Percentiles rank a stretch among this genome's conserved stretches.
Evolutionary conservation across 2,888 invertebrate species (phyloP).

Genomic region (Psylliodes chrysocephalus): DNA sequence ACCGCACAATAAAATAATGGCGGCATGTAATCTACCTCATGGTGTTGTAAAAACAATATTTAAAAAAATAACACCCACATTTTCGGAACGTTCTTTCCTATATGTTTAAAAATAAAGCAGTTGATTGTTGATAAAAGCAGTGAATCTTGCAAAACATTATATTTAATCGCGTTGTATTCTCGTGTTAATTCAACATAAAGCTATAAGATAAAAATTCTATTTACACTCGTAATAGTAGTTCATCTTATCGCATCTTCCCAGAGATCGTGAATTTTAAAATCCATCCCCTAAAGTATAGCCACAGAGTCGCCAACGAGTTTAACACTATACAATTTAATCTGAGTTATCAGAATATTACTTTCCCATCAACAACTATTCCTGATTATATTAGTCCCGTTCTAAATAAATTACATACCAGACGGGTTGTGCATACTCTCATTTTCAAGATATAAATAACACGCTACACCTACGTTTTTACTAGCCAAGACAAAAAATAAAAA

Average conservation of each 20-base stretch:
- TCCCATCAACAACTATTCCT: slow-evolving; percentile 18
- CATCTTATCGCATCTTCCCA: background rate
- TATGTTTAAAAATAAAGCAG: too few species aligned
- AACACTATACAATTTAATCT: slow-evolving; percentile 20
- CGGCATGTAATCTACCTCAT: too few species aligned
- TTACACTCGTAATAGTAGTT: slow-evolving; percentile 3
- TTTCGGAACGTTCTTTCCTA: too few species aligned
- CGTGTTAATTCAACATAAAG: background rate
- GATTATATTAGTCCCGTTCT: slow-evolving; percentile 25
- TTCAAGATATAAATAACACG: slow-evolving; percentile 33
- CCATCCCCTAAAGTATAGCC: slow-evolving; percentile 10
- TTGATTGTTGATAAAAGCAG: too few species aligned
- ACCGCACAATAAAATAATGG: too few species aligned
- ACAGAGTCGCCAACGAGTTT: slow-evolving; percentile 8
- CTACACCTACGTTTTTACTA: slow-evolving; percentile 26
- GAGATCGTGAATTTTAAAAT: slow-evolving; percentile 5
- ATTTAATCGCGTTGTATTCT: too few species aligned
- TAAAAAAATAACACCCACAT: too few species aligned
- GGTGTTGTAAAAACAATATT: too few species aligned
- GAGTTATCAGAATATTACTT: slow-evolving; percentile 17
- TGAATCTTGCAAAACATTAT: too few species aligned
- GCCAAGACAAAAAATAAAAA: slow-evolving; percentile 1
- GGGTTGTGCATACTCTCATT: slow-evolving; percentile 23
- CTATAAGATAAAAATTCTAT: background rate
- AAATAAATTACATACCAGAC: slow-evolving; percentile 23